Conservation (phyloP, 2,113 vertebrate species). For the Pachypanchax playfairii region DNA sequence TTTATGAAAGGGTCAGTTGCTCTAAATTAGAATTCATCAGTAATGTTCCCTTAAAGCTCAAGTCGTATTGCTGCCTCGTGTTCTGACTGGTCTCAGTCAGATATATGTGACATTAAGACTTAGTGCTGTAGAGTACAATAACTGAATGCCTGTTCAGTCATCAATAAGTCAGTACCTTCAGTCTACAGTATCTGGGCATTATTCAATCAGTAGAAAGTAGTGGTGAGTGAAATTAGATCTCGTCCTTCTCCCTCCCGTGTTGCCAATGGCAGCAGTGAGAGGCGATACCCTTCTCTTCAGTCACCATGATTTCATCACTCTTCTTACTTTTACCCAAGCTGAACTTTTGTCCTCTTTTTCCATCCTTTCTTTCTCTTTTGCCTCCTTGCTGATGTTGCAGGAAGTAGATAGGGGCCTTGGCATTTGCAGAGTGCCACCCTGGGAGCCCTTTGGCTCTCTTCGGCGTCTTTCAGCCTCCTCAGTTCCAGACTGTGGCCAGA, state of each 20-base stretch:
- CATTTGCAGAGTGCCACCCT: constrained; percentile 44
- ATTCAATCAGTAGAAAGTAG: constrained; percentile 49
- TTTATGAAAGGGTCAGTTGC: too few species aligned
- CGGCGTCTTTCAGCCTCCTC: constrained; percentile 47
- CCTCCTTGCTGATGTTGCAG: constrained; percentile 40
- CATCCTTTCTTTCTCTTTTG: constrained; percentile 3
- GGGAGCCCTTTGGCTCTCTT: constrained; percentile 41
- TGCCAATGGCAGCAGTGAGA: constrained; percentile 52
- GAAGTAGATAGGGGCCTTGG: constrained; percentile 42
- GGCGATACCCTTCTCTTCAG: constrained; percentile 30
- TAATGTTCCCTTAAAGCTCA: too few species aligned
- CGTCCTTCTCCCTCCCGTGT: background rate
- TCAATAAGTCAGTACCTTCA: constrained; percentile 68
- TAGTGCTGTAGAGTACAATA: constrained; percentile 20
- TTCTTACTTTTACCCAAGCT: constrained; percentile 6
- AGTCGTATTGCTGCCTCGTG: constrained; percentile 8
- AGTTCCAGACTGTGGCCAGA: constrained; percentile 35
- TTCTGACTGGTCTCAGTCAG: constrained; percentile 14
- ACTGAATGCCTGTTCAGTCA: constrained; percentile 49
- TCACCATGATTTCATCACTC: constrained; percentile 21
- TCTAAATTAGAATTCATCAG: too few species aligned
- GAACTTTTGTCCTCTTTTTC: background rate
- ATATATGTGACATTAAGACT: constrained; percentile 18
- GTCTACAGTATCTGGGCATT: constrained; percentile 47
- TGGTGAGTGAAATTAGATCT: constrained; percentile 57